Base-by-base conservation (phyloP, 2,888 invertebrate species). In the Nowickia ferox region DNA sequence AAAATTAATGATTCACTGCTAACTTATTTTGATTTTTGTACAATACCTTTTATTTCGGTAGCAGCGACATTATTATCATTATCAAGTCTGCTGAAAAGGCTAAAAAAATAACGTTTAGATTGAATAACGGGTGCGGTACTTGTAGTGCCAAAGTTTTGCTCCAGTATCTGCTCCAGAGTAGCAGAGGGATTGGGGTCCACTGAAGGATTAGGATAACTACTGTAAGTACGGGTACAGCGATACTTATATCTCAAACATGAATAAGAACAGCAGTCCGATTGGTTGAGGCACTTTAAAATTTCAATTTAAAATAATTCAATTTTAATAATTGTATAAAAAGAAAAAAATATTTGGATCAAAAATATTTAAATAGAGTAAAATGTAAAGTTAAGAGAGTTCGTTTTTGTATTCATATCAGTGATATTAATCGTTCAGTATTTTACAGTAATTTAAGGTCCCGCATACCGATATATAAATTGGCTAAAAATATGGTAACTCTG, bases 191-290 rank as follows among this genome's bases (percentile, higher is more conserved):
- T 69, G 1, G 68, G 38, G 10, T 71, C 87, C 46, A 87, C 40
- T 44, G 84, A 84, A 19, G 83, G 57, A 77, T 86, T 85, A 2
- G 87, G 83, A 77, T 77, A 77, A 11, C 42, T 17, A 17, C 74
- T 66, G 30, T 87, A 40, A 63, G 76, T 84, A 0, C 87, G 66
- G 19, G 90, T 84, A 87, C 92, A 88, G 75, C 91, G 84, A 80
- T 89, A 89, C 78, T 88, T 65, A 71, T 90, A 92, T 10, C 89
- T 90, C 84, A 91, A 86, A 77, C 93, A 93, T 22, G 89, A 91
- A 46, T 89, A 87, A 0, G 93, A 91, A 65, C 93, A 93, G 71
- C 93, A 93, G 9, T 93, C 92, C 87, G 83, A 88, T 83, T 92
- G 92, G 57, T 88, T 89, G 55, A 89, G 90, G 30, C 93, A 93